Base-by-base conservation (phyloP, 2,888 invertebrate species). In the Tubulanus polymorphus region DNA sequence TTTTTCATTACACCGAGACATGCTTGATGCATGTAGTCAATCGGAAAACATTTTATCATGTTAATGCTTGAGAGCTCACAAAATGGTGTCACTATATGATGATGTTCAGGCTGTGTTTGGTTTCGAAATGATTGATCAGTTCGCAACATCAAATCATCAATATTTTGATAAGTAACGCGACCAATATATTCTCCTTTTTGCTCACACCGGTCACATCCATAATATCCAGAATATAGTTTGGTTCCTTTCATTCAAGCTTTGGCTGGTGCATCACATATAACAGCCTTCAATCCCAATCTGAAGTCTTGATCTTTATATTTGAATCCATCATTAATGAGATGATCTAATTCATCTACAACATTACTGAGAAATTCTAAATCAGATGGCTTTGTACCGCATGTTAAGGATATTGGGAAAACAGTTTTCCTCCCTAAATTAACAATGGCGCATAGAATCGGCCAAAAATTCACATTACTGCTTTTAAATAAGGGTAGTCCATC, bases 1-100 rank as follows among this genome's bases (percentile, higher is more conserved):
- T 71, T 68, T 47, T 64, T 66, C 27, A 69, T 60, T 20, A 71
- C 67, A n/a, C 73, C 75, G 25, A 75, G 60, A 48, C 68, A 72
- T 5, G 70, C 57, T 12, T 72, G 37, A 48, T 76, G 75, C 73
- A 65, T 65, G 50, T 63, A 63, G 35, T 62, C 61, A 26, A 63
- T 37, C 1, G 60, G 55, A 55, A 62, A 62, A 26, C 23, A 15
- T 20, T 32, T 48, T n/a, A 56, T 32, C 46, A 47, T 48, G 18
- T 27, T 26, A 25, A 63, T 47, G 12, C 53, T 53, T 32, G 45
- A 37, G 48, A 54, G 51, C 25, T 48, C 15, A 12, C 61, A 45
- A 35, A 59, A 57, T 20, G 57, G 53, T 8, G 18, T 18, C 6
- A 26, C 27, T 28, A 32, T n/a, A 41, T 61, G 60, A 48, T 62